Evolutionary conservation across 2,113 vertebrate genomes (phyloP).

Genomic region (Carettochelys insculpta): DNA sequence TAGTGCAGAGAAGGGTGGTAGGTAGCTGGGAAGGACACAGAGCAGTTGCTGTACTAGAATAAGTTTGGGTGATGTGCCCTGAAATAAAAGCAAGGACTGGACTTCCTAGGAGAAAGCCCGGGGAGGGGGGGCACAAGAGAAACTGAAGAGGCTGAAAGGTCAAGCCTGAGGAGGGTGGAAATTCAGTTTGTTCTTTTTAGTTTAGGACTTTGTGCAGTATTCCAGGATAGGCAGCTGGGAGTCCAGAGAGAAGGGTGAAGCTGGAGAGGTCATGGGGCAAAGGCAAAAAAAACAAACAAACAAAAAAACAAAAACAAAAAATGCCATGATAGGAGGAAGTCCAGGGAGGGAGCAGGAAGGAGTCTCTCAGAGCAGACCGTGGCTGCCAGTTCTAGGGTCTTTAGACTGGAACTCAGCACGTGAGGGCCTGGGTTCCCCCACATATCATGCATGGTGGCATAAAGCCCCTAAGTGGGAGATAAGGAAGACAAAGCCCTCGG

Average conservation of each 20-base stretch:
- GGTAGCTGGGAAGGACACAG: neutral
- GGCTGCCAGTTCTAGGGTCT: neutral
- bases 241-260: neutral
- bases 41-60: neutral
- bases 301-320: neutral
- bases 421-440: neutral
- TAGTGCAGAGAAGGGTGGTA: neutral
- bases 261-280: neutral
- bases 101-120: neutral
- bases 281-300: neutral
- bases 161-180: neutral
- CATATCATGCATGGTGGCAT: neutral
- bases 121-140: neutral
- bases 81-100: neutral
- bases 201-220: neutral
- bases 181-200: neutral
- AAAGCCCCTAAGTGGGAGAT: neutral
- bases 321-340: neutral
- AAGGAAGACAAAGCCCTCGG: neutral
- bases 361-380: neutral
- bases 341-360: neutral
- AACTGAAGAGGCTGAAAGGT: neutral
- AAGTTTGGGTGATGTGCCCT: neutral
- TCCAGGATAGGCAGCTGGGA: neutral
- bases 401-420: neutral